Base-by-base conservation (phyloP, 1,140 invertebrate genomes). In the Cephus cinctus region DNA sequence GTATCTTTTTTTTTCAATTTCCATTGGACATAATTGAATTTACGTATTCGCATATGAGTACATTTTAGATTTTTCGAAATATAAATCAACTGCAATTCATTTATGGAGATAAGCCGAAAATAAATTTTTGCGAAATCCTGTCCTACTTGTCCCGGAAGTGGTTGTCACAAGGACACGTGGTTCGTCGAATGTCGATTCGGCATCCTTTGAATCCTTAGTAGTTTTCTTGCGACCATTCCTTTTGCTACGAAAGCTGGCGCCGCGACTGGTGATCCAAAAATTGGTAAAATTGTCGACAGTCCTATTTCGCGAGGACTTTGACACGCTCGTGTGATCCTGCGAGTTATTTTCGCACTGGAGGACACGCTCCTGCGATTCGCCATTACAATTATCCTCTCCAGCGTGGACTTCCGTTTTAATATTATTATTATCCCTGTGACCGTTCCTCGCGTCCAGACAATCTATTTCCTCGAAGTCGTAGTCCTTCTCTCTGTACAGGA, bases 81-180 rank as follows among this genome's bases (percentile, higher is more conserved):
- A n/a, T n/a, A n/a, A n/a, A n/a, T n/a, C n/a, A n/a, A n/a, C n/a
- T n/a, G n/a, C n/a, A n/a, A n/a, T n/a, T n/a, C n/a, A n/a, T n/a
- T n/a, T 36, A n/a, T 36, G 16, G 35, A 11, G 11, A 36, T 36
- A 36, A 36, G 8, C 14, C n/a, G 25, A 27, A 27, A 27, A 27
- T 27, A 6, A n/a, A 27, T n/a, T 8, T 27, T 27, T 27, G 25
- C n/a, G 25, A 36, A 8, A 36, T 25, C 12, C 12, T 20, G 14
- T 41, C 15, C 39, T 71, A 73, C 70, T 71, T 69, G 69, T 65
- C 46, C 40, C 57, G 9, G 65, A 68, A 53, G 50, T 41, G 25
- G 50, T 58, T 34, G 54, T 50, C 16, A 56, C 25, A 22, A 63
- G 43, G 39, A 50, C 30, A 25, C 44, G 50, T 15, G 62, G 47